phyloP scores from a whole-genome alignment of 2,113 vertebrate genomes.

The Clupea harengus region DNA sequence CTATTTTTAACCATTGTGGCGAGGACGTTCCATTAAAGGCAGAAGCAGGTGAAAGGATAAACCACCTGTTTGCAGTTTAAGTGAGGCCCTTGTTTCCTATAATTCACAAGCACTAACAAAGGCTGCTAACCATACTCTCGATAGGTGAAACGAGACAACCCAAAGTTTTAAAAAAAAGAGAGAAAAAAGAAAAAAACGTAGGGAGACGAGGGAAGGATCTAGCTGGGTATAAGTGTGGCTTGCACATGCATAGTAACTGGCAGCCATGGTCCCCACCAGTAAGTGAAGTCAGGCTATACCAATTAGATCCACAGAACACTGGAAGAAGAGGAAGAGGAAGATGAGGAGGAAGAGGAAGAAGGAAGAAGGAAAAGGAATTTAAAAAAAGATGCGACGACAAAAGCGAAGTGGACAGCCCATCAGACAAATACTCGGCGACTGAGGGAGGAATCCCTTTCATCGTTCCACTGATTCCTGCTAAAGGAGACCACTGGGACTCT shows the following conservation, averaged over 20 bases:
- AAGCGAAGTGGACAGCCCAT: constrained; percentile 18
- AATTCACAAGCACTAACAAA: neutral
- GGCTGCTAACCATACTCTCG: neutral
- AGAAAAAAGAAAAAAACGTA: neutral
- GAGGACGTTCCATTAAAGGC: neutral
- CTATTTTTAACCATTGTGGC: neutral
- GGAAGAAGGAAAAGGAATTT: neutral
- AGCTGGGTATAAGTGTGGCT: neutral
- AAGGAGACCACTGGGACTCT: constrained; percentile 18
- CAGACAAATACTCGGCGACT: constrained; percentile 29
- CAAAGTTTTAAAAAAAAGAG: neutral
- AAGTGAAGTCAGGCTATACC: constrained; percentile 25
- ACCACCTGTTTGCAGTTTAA: neutral
- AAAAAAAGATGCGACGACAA: neutral
- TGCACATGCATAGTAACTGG: constrained; percentile 14
- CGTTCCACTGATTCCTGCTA: constrained; percentile 17
- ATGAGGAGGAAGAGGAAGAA: neutral
- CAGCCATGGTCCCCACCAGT: constrained; percentile 10
- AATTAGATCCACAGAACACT: constrained; percentile 33
- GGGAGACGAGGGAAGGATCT: neutral
- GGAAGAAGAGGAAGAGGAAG: neutral
- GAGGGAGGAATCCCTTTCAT: constrained; percentile 31
- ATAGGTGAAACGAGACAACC: neutral
- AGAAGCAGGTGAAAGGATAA: neutral
- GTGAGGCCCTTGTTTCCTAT: neutral